These are phyloP conservation scores for Drosophila sp. DNA, from an alignment of 1,140 invertebrate species.

Conservation along the genomic window DNA sequence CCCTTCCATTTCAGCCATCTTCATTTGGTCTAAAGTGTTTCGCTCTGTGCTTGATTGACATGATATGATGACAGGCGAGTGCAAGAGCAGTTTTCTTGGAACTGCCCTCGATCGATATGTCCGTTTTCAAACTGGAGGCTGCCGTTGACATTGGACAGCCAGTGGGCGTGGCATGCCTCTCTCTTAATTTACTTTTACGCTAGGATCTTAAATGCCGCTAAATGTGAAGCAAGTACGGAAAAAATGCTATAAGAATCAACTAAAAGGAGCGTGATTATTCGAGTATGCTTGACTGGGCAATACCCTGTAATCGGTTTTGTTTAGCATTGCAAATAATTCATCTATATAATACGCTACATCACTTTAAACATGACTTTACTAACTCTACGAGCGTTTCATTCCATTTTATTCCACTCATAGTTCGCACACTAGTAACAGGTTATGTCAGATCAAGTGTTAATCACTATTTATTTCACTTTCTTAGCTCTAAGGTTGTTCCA, in stretches of 20 bases:
- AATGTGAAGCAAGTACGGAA: neutral
- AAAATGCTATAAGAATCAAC: no score
- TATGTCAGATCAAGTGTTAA: neutral
- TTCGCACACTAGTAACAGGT: no score
- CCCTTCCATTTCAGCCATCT: slow-evolving; percentile 3
- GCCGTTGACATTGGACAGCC: slow-evolving; percentile 1
- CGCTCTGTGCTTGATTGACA: slow-evolving; percentile 67
- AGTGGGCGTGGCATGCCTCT: neutral
- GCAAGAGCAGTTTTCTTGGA: neutral
- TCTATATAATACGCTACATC: no score
- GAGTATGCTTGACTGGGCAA: no score
- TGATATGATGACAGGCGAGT: slow-evolving; percentile 56
- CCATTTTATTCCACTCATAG: neutral
- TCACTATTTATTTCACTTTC: neutral
- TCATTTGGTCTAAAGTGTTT: slow-evolving; percentile 61
- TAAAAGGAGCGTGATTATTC: no score
- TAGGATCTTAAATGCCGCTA: neutral
- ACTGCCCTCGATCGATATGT: slow-evolving; percentile 30
- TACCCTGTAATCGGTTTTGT: no score
- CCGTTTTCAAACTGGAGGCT: slow-evolving; percentile 1
- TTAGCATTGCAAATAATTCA: no score
- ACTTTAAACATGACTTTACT: no score
- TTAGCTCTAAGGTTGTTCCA: neutral
- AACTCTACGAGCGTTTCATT: neutral
- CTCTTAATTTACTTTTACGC: slow-evolving; percentile 11